Evolutionary conservation across 2,797 vertebrate species (phyloP), one percentile per base, ranked within the genome.

Genomic region (Lepidocolaptes lacrymiger): DNA sequence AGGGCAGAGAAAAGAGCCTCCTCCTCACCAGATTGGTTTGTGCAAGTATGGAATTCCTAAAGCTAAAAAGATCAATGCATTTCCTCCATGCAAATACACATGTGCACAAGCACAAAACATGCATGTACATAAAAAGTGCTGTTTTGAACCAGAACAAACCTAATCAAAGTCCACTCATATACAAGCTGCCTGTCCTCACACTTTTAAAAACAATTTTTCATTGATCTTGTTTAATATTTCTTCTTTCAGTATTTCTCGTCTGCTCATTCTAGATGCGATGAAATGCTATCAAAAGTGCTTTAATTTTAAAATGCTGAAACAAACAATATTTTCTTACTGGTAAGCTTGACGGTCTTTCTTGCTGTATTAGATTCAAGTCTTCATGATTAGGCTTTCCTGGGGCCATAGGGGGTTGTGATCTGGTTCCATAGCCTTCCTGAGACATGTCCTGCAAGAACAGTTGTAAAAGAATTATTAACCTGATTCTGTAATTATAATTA

Each of bases 331-430:
- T 96, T 98, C 99, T 99, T 98, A 99, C 99, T 97, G 99, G 99
- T 97, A 99, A 98, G 73, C 99, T 99, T 12, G 99, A 99, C n/a
- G 99, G 99, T 96, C 98, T 98, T 91, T 98, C 98, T 96, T 98
- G 98, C 86, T 98, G 98, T 43, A 98, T 98, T 95, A 99, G 95
- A 95, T 98, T 98, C 98, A 99, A 97, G 92, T 99, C 99, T 97
- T 99, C 99, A 6, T 99, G 99, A 97, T 98, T 99, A 34, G 98
- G 98, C 97, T 99, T 99, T 97, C 98, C 98, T 93, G 98, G 97
- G 94, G 99, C 98, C 98, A 99, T 97, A 64, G 98, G 90, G 68
- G 99, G 98, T 97, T 99, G 99, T 94, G 98, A 98, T 94, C 99
- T 98, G 94, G 98, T 98, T 95, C 98, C 98, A 80, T 99, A 99